Evolutionary conservation across 2,888 invertebrate genomes (phyloP).

Genomic region (Smittia aterrima): DNA sequence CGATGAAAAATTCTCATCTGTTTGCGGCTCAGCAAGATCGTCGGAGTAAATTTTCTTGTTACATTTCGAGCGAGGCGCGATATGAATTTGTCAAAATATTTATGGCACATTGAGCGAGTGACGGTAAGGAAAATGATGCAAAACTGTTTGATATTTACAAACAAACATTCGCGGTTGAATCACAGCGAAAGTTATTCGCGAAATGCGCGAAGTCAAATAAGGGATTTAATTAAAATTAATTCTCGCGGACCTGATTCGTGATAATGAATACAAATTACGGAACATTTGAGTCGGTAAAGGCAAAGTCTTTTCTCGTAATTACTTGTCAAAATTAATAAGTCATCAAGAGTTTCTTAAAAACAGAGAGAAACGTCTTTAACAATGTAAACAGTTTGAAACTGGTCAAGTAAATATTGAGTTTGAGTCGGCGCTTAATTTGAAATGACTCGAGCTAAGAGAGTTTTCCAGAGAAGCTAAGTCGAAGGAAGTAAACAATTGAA

Average conservation of each 20-base stretch:
- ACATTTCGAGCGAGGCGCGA: conserved; percentile 4
- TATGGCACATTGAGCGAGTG: conserved; percentile 3
- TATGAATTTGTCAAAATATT: conserved; percentile 36
- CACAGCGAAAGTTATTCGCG: background rate
- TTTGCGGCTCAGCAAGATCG: background rate
- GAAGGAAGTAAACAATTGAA: conserved; percentile 10
- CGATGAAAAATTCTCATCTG: conserved; percentile 34
- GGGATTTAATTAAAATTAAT: conserved; percentile 20
- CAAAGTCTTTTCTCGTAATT: conserved; percentile 30
- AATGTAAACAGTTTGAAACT: background rate
- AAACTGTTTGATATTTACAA: conserved; percentile 26
- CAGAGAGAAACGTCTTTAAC: background rate
- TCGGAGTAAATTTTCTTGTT: background rate
- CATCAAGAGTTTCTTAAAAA: background rate
- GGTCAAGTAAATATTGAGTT: background rate
- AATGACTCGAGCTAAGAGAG: background rate
- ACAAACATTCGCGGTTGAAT: background rate
- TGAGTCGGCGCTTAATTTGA: background rate
- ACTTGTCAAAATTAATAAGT: conserved; percentile 39
- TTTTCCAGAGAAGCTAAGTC: background rate
- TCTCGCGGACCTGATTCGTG: background rate
- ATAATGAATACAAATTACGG: conserved; percentile 39
- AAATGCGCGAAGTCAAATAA: background rate
- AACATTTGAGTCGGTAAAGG: background rate
- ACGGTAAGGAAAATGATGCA: background rate